Conservation (phyloP, 2,797 vertebrate genomes). For the Halcyon smyrnensis region DNA sequence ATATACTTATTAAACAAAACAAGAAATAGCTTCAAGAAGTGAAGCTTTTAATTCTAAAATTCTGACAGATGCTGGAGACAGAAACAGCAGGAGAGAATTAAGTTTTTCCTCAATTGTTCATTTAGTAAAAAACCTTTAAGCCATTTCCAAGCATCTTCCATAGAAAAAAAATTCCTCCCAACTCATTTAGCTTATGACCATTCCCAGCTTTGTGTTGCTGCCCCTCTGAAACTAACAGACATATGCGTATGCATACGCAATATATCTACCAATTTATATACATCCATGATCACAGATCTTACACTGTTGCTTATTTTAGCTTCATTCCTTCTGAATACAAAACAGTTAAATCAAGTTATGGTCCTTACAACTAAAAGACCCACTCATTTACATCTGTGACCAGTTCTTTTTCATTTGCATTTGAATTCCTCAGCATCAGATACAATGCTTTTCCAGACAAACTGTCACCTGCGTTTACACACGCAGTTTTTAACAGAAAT, state of each 20-base stretch:
- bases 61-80: slow-evolving; percentile 16
- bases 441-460: neutral
- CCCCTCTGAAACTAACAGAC: neutral
- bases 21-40: slow-evolving; percentile 51
- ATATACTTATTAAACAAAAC: slow-evolving; percentile 27
- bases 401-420: neutral
- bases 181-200: neutral
- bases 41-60: slow-evolving; percentile 2
- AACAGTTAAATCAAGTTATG: neutral
- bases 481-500: neutral
- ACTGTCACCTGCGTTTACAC: neutral
- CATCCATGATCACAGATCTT: neutral
- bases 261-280: fast-evolving
- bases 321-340: neutral
- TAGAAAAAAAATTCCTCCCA: neutral
- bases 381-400: neutral
- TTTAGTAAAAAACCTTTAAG: neutral
- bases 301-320: neutral
- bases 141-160: neutral
- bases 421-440: neutral
- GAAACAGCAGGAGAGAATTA: slow-evolving; percentile 34
- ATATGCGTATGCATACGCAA: fast-evolving
- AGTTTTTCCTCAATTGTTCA: slow-evolving; percentile 8
- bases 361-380: neutral
- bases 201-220: neutral